These are phyloP conservation scores for Virgularia gustaviana DNA, from an alignment of 92 coral and sea anemone genomes.

Conservation along the genomic window DNA sequence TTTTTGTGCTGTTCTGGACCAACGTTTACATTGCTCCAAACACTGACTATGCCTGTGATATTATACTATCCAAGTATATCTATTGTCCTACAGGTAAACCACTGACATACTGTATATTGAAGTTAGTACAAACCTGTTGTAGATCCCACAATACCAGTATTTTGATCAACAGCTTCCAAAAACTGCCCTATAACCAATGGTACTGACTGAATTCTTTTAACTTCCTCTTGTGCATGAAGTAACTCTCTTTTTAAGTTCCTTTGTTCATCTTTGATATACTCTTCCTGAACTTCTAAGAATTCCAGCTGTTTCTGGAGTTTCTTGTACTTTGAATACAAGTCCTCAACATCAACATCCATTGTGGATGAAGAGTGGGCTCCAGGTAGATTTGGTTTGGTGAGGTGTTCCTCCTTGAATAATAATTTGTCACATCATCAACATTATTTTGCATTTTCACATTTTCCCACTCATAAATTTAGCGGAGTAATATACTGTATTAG, in stretches of 20 bases:
- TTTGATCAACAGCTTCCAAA: slow-evolving; percentile 96
- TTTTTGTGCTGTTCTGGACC: too few relatives aligned
- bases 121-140: slow-evolving; percentile 88
- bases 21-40: too few relatives aligned
- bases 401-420: slow-evolving; percentile 28
- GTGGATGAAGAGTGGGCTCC: neutral
- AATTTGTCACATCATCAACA: neutral
- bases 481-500: too few relatives aligned
- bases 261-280: slow-evolving; percentile 98
- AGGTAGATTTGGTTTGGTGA: slow-evolving; percentile 23
- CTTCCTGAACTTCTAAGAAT: slow-evolving; percentile 94
- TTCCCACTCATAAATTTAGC: too few relatives aligned
- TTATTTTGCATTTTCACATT: neutral
- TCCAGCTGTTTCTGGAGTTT: slow-evolving; percentile 93
- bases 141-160: slow-evolving; percentile 97
- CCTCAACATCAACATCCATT: slow-evolving; percentile 63
- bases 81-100: too few relatives aligned
- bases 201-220: slow-evolving; percentile 96
- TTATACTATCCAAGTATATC: too few relatives aligned
- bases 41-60: too few relatives aligned
- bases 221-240: slow-evolving; percentile 98
- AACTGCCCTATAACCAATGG: slow-evolving; percentile 99
- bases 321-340: slow-evolving; percentile 87
- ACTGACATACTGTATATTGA: too few relatives aligned
- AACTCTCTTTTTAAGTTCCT: slow-evolving; percentile 92